Evolutionary conservation across 1,140 invertebrate species (phyloP).

Genomic region (Diploscapter pachys): DNA sequence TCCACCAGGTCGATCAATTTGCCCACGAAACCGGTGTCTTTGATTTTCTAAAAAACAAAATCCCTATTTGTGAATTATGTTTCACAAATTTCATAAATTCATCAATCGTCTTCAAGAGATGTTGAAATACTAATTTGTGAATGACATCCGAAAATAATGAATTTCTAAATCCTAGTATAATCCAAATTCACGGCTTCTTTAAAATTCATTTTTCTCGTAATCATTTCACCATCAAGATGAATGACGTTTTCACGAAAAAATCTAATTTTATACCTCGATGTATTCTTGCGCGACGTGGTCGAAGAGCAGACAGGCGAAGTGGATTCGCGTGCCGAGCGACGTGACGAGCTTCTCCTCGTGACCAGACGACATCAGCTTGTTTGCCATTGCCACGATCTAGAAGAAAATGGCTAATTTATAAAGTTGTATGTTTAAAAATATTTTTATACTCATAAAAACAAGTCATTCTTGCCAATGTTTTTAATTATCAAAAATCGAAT

Average conservation of each 20-base stretch:
- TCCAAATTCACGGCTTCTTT: too few relatives aligned
- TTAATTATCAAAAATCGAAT: background rate
- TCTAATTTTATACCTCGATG: conserved; percentile 18
- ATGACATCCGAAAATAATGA: too few relatives aligned
- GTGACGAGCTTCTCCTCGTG: conserved; percentile 69
- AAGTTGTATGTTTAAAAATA: background rate
- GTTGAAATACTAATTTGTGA: too few relatives aligned
- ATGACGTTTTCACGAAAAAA: too few relatives aligned
- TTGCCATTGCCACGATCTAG: conserved; percentile 53
- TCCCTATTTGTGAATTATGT: background rate
- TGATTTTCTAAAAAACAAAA: background rate
- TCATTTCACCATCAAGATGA: background rate
- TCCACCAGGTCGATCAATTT: conserved; percentile 16
- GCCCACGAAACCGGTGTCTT: conserved; percentile 4
- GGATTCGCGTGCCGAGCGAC: conserved; percentile 57
- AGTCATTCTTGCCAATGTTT: background rate
- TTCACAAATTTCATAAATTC: background rate
- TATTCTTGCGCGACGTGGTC: conserved; percentile 27
- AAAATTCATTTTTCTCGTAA: too few relatives aligned
- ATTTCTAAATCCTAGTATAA: too few relatives aligned
- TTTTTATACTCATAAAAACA: background rate
- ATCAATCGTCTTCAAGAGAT: background rate
- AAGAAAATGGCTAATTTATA: background rate
- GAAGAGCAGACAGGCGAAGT: conserved; percentile 31
- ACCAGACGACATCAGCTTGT: conserved; percentile 63